A percentile compares a stretch with the other conserved stretches of the same genome.
These are phyloP conservation scores for Xiphophorus birchmanni DNA, from an alignment of 2,797 vertebrate genomes.

Conservation along the genomic window DNA sequence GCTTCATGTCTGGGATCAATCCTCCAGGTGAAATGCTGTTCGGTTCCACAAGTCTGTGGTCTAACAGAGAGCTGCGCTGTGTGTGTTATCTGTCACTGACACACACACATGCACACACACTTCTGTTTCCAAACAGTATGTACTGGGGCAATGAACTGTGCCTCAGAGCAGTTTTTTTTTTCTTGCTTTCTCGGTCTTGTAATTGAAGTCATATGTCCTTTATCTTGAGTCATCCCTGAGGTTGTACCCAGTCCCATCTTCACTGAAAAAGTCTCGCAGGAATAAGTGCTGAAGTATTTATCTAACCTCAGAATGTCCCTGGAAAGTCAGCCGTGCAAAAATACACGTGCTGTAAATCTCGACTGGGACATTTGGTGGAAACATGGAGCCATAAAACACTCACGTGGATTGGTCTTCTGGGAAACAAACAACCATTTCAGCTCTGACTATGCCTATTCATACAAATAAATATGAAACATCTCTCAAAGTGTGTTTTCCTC, in stretches of 20 bases:
- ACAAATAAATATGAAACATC: background rate
- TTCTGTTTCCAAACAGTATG: conserved; percentile 53
- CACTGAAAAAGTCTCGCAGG: background rate
- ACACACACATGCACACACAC: conserved; percentile 46
- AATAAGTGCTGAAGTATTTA: conserved; percentile 10
- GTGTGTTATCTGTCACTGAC: conserved; percentile 73
- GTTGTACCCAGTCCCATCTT: conserved; percentile 23
- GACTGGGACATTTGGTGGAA: background rate
- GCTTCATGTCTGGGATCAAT: conserved; percentile 72
- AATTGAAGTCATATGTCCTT: conserved; percentile 52
- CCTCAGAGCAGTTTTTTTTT: conserved; percentile 14
- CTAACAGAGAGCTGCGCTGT: conserved; percentile 43
- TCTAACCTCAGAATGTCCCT: conserved; percentile 34
- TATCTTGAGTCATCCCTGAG: conserved; percentile 46
- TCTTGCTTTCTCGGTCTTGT: background rate
- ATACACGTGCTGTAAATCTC: background rate
- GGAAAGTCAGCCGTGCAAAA: background rate
- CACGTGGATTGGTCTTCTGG: background rate
- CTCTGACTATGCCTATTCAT: too few species aligned
- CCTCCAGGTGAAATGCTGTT: conserved; percentile 36
- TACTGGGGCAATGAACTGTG: conserved; percentile 67
- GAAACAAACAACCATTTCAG: background rate
- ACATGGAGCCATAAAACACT: background rate
- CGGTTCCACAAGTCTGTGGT: conserved; percentile 48
- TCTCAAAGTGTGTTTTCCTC: background rate